Evolutionary conservation across 2,113 vertebrate genomes (phyloP), one percentile per base, ranked within the genome.

Genomic region (Rhea americana): DNA sequence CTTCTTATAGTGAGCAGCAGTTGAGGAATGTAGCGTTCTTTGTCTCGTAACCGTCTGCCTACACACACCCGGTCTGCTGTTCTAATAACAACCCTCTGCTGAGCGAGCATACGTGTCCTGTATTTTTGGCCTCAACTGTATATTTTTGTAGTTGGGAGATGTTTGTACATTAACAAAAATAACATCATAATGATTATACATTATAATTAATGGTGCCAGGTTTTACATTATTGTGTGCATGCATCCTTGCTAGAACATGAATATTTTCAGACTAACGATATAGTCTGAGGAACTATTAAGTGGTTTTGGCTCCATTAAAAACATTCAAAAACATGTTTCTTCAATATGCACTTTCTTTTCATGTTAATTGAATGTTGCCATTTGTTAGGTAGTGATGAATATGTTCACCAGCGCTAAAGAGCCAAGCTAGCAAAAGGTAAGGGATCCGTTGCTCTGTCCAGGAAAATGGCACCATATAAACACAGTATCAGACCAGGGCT

Each of bases 21-120:
- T 74, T 92, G 78, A 91, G 91, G 76, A 96, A 96, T 94, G 91
- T 85, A 68, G 65, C 88, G 87, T 93, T 94, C 96, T 96, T 96
- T 96, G 87, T 95, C 68, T 95, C 84, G 3, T 93, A 91, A 92
- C 77, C 95, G 76, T 95, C 84, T 96, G 93, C 90, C 76, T 96
- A 89, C 84, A 70, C 77, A 74, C 68, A 87, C 77, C 63, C 75
- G 92, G 87, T 82, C 55, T 91, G 73, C 55, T 43, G 43, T 93
- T 92, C 25, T 92, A 93, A 92, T 67, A 96, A 91, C 84, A 92
- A 45, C 48, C 91, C 1, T 11, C 91, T 59, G 7, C 56, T 85
- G 72, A 56, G 67, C 67, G 62, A 93, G 45, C 56, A 39, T 76
- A 59, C n/a, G 80, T 58, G 89, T 96, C 70, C 55, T 90, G 13